Conservation (phyloP, 2,797 vertebrate genomes). For the Acipenser transmontanus region DNA sequence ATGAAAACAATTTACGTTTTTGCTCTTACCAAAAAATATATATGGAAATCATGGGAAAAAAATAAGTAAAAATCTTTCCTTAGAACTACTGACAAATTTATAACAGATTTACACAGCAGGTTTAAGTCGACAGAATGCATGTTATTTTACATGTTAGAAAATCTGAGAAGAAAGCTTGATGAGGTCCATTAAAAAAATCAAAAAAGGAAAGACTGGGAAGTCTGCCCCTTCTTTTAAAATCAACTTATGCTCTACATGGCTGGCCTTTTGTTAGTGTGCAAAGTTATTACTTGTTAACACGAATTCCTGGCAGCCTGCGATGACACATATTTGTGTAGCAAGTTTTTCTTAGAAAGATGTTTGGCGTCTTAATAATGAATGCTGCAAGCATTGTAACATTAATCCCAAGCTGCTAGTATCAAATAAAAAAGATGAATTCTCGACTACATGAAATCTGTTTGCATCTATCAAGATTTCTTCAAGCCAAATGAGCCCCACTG, state of each 20-base stretch:
- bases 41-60: too few species aligned
- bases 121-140: not conserved
- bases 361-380: not conserved
- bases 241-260: not conserved
- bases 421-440: constrained; percentile 2
- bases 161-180: not conserved
- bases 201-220: not conserved
- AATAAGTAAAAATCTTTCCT: too few species aligned
- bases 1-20: too few species aligned
- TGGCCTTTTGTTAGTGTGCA: not conserved
- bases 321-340: not conserved
- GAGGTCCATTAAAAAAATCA: not conserved
- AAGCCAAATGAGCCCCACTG: not conserved
- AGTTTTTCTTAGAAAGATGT: constrained; percentile 3
- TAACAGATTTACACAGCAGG: too few species aligned
- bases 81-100: too few species aligned
- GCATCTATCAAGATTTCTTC: not conserved
- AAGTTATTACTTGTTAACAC: constrained; percentile 4
- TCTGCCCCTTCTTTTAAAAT: not conserved
- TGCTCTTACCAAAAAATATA: too few species aligned
- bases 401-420: not conserved
- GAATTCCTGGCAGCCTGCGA: constrained; percentile 6
- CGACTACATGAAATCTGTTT: not conserved
- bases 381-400: not conserved
- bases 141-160: not conserved